Conservation (phyloP, 35 echinoderm and acorn worm species). For the Nesometra sesokonis region DNA sequence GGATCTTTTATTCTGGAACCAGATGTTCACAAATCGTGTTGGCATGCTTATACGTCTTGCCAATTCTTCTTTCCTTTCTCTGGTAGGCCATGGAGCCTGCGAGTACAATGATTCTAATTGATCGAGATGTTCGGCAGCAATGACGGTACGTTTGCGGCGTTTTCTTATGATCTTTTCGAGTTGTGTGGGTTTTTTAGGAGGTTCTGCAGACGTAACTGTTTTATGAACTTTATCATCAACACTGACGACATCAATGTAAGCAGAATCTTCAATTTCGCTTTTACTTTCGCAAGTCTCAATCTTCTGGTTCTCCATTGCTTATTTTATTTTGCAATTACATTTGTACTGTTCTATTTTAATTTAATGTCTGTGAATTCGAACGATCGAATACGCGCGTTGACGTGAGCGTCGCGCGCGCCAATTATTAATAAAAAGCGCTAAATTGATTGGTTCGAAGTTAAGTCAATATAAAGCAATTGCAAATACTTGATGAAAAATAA, state of each 20-base stretch:
- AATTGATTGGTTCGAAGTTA: not conserved
- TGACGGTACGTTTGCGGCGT: conserved; percentile 56
- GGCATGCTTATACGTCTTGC: conserved; percentile 65
- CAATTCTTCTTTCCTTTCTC: conserved; percentile 62
- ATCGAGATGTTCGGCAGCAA: conserved; percentile 41
- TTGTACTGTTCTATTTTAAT: too few species aligned
- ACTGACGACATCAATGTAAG: too few species aligned
- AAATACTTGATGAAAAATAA: too few species aligned
- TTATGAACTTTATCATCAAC: too few species aligned
- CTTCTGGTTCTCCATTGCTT: too few species aligned
- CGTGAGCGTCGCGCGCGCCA: not conserved
- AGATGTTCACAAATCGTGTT: conserved; percentile 80
- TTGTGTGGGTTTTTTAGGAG: too few species aligned
- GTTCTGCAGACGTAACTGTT: too few species aligned
- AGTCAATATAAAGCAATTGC: not conserved
- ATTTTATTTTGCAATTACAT: too few species aligned
- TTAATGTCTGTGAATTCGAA: not conserved
- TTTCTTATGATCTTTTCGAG: not conserved
- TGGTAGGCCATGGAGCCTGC: conserved; percentile 66
- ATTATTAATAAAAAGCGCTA: not conserved
- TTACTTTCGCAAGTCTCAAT: too few species aligned
- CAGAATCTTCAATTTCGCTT: too few species aligned
- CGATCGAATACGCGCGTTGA: not conserved
- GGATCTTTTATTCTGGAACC: conserved; percentile 96
- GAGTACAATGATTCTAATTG: conserved; percentile 59